Base-by-base conservation (phyloP, 2,797 vertebrate genomes). In the Chaetophractus vellerosus region DNA sequence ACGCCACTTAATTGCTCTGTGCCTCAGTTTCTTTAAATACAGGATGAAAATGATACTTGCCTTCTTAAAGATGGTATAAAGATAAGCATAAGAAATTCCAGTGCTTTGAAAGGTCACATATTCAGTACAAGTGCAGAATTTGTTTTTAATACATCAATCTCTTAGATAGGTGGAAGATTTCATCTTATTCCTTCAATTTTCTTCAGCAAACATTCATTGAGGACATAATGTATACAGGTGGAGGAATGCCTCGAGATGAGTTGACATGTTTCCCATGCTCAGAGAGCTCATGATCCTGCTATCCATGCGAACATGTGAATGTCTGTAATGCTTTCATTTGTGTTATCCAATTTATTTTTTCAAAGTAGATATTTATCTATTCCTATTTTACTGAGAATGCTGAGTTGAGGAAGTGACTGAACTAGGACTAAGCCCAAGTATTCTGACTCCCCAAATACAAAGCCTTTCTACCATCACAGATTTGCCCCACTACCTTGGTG, bases 111-210 rank as follows among this genome's bases (percentile, higher is more conserved):
- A 97, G 94, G 92, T 96, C 94, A 96, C 28, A 88, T 92, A 89
- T 33, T 92, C 82, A 84, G 50, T 93, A 78, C 24, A 75, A 63
- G 36, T 66, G 1, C 50, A 75, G 64, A 83, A 18, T 81, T 93
- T 90, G 79, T 94, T 94, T 96, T 88, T 94, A 85, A 86, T 95
- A 63, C 80, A 5, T 92, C 78, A 91, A 74, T 95, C 87, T 96
- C 66, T 63, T 91, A 64, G 68, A 66, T 38, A 12, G 26, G 10
- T 80, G 50, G 71, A 92, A 80, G 63, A 7, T 74, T 92, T 86
- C 33, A 45, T 63, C 57, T 57, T 52, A 45, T 28, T 94, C 14
- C 50, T 91, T 92, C 91, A 48, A n/a, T 81, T 94, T 79, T 72
- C 90, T 92, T 93, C 45, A 57, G 52, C 38, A 84, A 74, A 63